Base-by-base conservation (phyloP, 2,888 invertebrate species). In the Ellobium chinense region DNA sequence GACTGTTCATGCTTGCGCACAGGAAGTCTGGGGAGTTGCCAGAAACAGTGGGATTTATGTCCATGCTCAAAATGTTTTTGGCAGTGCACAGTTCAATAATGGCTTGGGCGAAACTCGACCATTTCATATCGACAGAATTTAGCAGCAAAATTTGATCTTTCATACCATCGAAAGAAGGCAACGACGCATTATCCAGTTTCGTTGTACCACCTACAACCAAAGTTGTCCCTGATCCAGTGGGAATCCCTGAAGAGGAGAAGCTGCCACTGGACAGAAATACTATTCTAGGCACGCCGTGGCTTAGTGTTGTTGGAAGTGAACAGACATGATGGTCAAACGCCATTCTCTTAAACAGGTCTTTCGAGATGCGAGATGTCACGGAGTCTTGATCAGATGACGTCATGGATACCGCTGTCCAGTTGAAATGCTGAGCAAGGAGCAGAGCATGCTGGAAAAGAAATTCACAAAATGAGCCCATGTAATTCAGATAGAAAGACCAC, bases 381-480 rank as follows among this genome's bases (percentile, higher is more conserved):
- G 66, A 36, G 2, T 5, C 46, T 24, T 21, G 24, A 9, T 12
- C 36, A 31, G 5, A 14, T 1, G 65, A 54, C 12, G 66, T 21
- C 7, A 76, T 14, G 1, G 76, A 34, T 4, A 76, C 12, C 1
- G 76, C 76, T 18, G 76, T 66, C 76, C 76, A 76, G 76, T 76
- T 76, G n/a, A 39, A 36, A n/a, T 24, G 21, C 7, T 18, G 3
- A 7, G 56, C 31, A 34, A n/a, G n/a, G n/a, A n/a, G n/a, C n/a
- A n/a, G n/a, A n/a, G n/a, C n/a, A n/a, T n/a, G n/a, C n/a, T n/a
- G n/a, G n/a, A n/a, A n/a, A n/a, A n/a, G n/a, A n/a, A n/a, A n/a
- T n/a, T n/a, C n/a, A n/a, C n/a, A n/a, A n/a, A n/a, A n/a, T n/a
- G n/a, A n/a, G n/a, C n/a, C n/a, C n/a, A n/a, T n/a, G n/a, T n/a